Evolutionary conservation across 2,888 invertebrate genomes (phyloP).

Genomic region (Papilio demoleus): DNA sequence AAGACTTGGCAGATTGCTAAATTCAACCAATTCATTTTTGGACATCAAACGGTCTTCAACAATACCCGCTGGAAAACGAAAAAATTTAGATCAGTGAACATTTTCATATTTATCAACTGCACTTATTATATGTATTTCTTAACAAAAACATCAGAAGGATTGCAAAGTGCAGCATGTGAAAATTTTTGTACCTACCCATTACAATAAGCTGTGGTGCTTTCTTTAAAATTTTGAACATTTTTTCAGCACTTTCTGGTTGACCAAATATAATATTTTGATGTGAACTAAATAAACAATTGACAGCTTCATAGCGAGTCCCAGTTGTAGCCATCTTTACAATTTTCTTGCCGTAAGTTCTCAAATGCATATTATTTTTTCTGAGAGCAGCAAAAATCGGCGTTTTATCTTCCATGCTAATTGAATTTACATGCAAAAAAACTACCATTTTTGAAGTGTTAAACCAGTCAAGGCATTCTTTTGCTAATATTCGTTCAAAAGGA

Average conservation of each 20-base stretch:
- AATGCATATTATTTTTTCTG: slow-evolving; percentile 86
- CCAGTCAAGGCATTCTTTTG: slow-evolving; percentile 87
- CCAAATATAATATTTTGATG: slow-evolving; percentile 88
- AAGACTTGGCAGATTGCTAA: slow-evolving; percentile 86
- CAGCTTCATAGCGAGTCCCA: slow-evolving; percentile 87
- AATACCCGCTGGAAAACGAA: slow-evolving; percentile 85
- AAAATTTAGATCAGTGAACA: not conserved
- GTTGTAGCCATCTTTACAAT: slow-evolving; percentile 87
- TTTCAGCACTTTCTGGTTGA: slow-evolving; percentile 84
- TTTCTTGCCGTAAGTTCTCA: slow-evolving; percentile 86
- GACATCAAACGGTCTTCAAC: slow-evolving; percentile 87
- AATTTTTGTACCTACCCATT: slow-evolving; percentile 83
- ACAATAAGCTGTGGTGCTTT: slow-evolving; percentile 88
- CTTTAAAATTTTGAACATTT: slow-evolving; percentile 86
- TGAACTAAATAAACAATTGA: slow-evolving; percentile 85
- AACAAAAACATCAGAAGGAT: no score
- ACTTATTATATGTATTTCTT: no score
- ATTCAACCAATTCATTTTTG: slow-evolving; percentile 87
- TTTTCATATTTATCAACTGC: no score
- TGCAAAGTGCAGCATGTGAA: no score
- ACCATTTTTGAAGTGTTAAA: slow-evolving; percentile 88
- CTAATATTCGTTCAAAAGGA: slow-evolving; percentile 88
- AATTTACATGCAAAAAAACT: slow-evolving; percentile 88
- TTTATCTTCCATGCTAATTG: slow-evolving; percentile 86
- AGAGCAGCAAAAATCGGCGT: slow-evolving; percentile 86